Base-by-base conservation (phyloP, 2,888 invertebrate species). In the Eumerus sabulonum region DNA sequence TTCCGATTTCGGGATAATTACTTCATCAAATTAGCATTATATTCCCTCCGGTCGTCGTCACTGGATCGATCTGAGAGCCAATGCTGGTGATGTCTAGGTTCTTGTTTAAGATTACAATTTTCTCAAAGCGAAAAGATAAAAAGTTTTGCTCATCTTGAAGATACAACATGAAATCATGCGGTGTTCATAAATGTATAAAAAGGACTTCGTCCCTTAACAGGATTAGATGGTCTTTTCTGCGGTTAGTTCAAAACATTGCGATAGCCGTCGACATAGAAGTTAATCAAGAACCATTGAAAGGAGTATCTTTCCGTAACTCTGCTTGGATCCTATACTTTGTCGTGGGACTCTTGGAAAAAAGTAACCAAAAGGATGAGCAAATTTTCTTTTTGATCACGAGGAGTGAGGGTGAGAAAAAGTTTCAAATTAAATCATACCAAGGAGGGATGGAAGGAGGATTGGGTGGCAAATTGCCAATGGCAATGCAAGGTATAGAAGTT, bases 21-120 rank as follows among this genome's bases (percentile, higher is more conserved):
- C 73, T 77, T 77, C 77, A 77, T 77, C 77, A 77, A 77, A 77
- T 77, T 77, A 77, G 77, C 77, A 73, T 77, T 72, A 77, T 67
- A 73, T 68, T 73, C 77, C 67, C 67, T 67, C 63, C 44, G 5
- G 36, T 57, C 64, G 50, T 62, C 44, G 38, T 38, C 67, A 67
- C 67, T 57, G 50, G 11, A n/a, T 57, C 66, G 50, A 54, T 38
- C 18, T 38, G n/a, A 7, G 38, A 7, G 14, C 13, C 45, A 13
- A 14, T 45, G 47, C n/a, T 51, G 9, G 53, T 19, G 19, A 13
- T 50, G 68, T 17, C 59, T 54, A 35, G 35, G 2, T 16, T 7
- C 1, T 47, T 68, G 27, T 27, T 51, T 50, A 62, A 62, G 66
- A 56, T 72, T 73, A 67, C 67, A 54, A 63, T 67, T 67, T 77